phyloP scores from a whole-genome alignment of 2,888 invertebrate species.

The Tupiocoris notatus region DNA sequence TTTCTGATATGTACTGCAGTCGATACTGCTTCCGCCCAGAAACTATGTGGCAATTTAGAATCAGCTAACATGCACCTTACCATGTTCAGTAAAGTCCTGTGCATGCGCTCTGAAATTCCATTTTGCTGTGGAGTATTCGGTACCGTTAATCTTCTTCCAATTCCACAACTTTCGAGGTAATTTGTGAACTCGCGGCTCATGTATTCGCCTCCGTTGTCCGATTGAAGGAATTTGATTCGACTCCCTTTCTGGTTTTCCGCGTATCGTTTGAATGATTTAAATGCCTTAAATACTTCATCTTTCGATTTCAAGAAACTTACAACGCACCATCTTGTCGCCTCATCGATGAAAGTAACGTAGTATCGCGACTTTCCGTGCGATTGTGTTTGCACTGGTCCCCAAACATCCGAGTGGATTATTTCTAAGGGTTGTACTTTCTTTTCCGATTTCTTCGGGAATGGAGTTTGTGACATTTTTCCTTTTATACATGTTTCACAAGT shows the following conservation, averaged over 20 bases:
- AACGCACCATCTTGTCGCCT: background rate
- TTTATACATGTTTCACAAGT: background rate
- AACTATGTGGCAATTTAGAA: constrained; percentile 44
- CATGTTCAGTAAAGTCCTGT: constrained; percentile 51
- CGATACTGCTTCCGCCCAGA: constrained; percentile 51
- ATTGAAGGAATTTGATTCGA: background rate
- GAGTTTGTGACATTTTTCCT: background rate
- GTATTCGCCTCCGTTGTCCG: background rate
- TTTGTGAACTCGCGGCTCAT: constrained; percentile 42
- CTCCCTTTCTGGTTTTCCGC: background rate
- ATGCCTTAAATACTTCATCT: background rate
- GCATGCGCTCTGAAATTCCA: constrained; percentile 52
- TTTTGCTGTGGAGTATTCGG: constrained; percentile 52
- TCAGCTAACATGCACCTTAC: constrained; percentile 51
- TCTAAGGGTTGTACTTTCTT: background rate
- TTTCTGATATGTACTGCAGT: constrained; percentile 52
- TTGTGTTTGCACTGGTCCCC: background rate
- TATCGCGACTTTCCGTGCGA: background rate
- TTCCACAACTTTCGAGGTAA: constrained; percentile 48
- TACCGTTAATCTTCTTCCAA: constrained; percentile 49
- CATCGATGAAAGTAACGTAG: constrained; percentile 20
- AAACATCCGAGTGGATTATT: background rate
- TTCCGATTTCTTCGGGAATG: background rate
- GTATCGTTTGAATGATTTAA: background rate
- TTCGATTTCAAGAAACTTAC: background rate